These are phyloP conservation scores for Streptopelia turtur DNA, from an alignment of 2,797 vertebrate species.

Conservation along the genomic window DNA sequence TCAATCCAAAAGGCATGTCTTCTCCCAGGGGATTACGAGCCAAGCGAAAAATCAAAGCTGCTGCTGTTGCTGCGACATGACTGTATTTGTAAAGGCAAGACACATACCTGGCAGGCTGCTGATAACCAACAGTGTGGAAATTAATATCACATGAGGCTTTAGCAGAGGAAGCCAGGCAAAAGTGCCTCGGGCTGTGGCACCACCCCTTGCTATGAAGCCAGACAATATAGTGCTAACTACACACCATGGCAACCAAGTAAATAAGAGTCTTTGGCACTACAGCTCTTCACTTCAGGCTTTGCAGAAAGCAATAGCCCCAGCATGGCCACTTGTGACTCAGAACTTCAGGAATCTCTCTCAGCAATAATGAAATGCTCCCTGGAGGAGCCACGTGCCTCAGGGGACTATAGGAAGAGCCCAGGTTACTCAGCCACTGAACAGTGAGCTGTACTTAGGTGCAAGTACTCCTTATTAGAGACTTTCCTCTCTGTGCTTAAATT, in stretches of 20 bases:
- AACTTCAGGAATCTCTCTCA: background rate
- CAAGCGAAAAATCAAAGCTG: slow-evolving; percentile 22
- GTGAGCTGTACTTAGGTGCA: background rate
- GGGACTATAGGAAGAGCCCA: background rate
- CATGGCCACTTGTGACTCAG: background rate
- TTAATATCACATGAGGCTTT: slow-evolving; percentile 44
- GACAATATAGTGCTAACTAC: slow-evolving; percentile 30
- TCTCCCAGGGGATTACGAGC: background rate
- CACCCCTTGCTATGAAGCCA: slow-evolving; percentile 39
- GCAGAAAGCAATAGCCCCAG: slow-evolving; percentile 25
- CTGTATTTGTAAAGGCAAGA: slow-evolving; percentile 59
- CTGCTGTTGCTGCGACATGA: slow-evolving; percentile 34
- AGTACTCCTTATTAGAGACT: background rate
- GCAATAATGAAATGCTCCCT: background rate
- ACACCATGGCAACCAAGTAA: slow-evolving; percentile 55
- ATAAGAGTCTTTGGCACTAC: slow-evolving; percentile 14
- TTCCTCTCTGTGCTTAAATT: background rate
- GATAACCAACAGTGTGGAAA: slow-evolving; percentile 50
- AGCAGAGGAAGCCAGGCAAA: slow-evolving; percentile 22
- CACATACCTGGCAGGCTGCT: slow-evolving; percentile 63
- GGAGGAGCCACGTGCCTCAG: background rate
- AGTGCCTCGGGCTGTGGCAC: slow-evolving; percentile 15
- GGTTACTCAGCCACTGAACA: background rate
- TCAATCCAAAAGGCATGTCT: background rate
- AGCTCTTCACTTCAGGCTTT: slow-evolving; percentile 6